Evolutionary conservation across 1,140 invertebrate species (phyloP).

Genomic region (Diabrotica undecimpunctata): DNA sequence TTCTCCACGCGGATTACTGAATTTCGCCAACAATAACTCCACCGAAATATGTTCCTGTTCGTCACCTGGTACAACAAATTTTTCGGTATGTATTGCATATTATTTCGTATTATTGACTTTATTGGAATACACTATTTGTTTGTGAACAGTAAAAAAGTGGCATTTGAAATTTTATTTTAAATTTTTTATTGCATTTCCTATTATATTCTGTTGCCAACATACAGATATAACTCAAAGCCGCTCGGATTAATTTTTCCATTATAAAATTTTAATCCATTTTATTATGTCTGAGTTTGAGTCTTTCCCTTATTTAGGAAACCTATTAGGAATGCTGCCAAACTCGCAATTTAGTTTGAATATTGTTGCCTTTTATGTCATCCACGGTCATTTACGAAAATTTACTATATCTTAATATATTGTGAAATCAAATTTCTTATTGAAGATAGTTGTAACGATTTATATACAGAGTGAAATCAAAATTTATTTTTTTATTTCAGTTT

Average conservation of each 20-base stretch:
- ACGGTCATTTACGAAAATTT: too few relatives aligned
- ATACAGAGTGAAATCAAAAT: too few relatives aligned
- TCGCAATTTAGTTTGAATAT: slow-evolving; percentile 1
- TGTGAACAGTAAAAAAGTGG: too few relatives aligned
- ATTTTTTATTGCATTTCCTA: not conserved
- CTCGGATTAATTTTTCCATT: slow-evolving; percentile 2
- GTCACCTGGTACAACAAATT: slow-evolving; percentile 38
- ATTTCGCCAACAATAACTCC: slow-evolving; percentile 32
- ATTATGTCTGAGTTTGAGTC: not conserved
- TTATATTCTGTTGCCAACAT: slow-evolving; percentile 10
- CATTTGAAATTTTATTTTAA: not conserved
- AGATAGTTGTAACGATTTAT: too few relatives aligned
- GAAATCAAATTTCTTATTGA: too few relatives aligned
- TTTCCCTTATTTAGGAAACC: slow-evolving; percentile 9
- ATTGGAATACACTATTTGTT: slow-evolving; percentile 4
- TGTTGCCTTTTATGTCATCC: too few relatives aligned
- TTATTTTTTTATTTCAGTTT: too few relatives aligned
- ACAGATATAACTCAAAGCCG: slow-evolving; percentile 8
- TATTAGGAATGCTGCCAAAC: slow-evolving; percentile 18
- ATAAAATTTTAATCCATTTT: not conserved
- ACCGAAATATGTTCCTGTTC: slow-evolving; percentile 33
- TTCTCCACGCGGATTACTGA: slow-evolving; percentile 52
- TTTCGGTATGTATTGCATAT: slow-evolving; percentile 38
- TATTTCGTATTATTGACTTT: not conserved
- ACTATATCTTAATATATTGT: too few relatives aligned